Conservation (phyloP, 2,888 invertebrate species). For the Shargacucullia verbasci region DNA sequence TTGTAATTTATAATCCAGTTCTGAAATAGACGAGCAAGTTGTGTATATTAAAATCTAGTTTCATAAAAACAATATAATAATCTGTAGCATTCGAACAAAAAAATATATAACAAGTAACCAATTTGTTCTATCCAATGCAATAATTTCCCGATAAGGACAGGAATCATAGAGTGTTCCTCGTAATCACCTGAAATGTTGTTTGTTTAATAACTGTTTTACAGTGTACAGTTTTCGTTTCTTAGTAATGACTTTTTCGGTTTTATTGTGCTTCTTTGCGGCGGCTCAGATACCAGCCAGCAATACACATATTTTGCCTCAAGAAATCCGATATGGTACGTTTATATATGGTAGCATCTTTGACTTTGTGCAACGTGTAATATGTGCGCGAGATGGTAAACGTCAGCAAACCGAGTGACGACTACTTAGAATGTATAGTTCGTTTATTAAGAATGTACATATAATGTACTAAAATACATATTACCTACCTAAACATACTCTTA, state of each 20-base stretch:
- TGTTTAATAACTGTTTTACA: constrained; percentile 36
- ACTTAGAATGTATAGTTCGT: too few species aligned
- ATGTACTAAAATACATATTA: too few species aligned
- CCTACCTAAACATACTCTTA: too few species aligned
- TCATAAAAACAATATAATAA: constrained; percentile 16
- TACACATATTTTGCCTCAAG: constrained; percentile 4
- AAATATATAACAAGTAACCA: too few species aligned
- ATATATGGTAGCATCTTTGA: background rate
- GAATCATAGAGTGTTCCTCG: background rate
- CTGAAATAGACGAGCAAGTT: constrained; percentile 32
- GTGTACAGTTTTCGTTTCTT: constrained; percentile 18
- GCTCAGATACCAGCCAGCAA: constrained; percentile 13
- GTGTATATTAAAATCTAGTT: constrained; percentile 30
- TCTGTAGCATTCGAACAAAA: background rate
- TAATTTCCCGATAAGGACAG: background rate
- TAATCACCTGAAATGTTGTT: constrained; percentile 17
- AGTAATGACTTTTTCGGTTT: constrained; percentile 35
- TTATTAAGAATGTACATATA: too few species aligned
- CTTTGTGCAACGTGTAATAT: background rate
- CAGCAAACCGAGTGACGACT: too few species aligned
- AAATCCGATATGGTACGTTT: constrained; percentile 42
- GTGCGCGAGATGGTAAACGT: too few species aligned
- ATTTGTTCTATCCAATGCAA: constrained; percentile 4
- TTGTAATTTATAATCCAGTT: constrained; percentile 39
- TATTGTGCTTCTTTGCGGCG: constrained; percentile 29